Conservation (phyloP, 2,797 vertebrate species). For the Malurus splendens region DNA sequence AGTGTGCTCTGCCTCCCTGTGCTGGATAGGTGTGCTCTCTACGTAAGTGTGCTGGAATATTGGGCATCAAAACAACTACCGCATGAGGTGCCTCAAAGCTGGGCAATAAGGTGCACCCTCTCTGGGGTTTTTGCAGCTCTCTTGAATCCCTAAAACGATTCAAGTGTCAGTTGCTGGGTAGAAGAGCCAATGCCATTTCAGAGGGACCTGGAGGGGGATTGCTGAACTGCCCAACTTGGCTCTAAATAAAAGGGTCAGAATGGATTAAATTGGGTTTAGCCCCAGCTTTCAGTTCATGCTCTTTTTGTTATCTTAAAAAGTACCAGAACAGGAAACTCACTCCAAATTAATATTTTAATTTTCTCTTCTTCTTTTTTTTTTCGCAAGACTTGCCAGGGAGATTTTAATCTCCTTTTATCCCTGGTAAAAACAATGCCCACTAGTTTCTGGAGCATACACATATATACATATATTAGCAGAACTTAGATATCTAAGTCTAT, state of each 20-base stretch:
- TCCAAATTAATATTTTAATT: not conserved
- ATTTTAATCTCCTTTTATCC: not conserved
- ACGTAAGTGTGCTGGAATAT: not conserved
- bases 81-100: not conserved
- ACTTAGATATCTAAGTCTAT: not conserved
- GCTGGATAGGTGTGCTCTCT: not conserved
- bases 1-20: not conserved
- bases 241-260: not conserved
- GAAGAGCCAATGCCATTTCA: not conserved
- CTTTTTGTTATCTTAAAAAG: not conserved
- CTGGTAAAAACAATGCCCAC: not conserved
- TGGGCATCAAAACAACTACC: not conserved
- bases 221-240: not conserved
- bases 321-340: not conserved
- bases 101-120: not conserved
- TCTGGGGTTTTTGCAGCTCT: not conserved
- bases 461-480: not conserved
- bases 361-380: not conserved
- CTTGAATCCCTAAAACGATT: not conserved
- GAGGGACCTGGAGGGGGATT: not conserved
- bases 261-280: not conserved
- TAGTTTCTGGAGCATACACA: not conserved
- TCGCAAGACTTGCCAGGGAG: not conserved
- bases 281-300: not conserved
- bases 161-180: not conserved